A percentile compares a stretch with the other conserved stretches of the same genome.
Evolutionary conservation across 2,888 invertebrate species (phyloP).

Genomic region (Anaspis maculata): DNA sequence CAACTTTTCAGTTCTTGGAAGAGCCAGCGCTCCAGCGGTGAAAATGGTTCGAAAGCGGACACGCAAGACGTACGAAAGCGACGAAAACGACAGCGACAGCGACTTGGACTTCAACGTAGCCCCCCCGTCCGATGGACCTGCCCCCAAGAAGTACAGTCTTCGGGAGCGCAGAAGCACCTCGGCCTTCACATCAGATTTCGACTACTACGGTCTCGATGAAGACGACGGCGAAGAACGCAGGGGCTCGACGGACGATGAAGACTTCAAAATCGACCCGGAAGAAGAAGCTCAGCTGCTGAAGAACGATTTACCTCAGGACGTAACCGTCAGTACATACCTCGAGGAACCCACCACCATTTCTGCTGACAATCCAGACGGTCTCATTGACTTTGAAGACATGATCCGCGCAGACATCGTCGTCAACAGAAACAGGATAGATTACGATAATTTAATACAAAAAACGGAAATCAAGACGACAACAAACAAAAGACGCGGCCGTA

Average conservation of each 20-base stretch:
- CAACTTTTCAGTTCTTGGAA: background rate
- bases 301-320: background rate
- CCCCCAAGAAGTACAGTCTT: slow-evolving; percentile 31
- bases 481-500: slow-evolving; percentile 12
- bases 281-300: background rate
- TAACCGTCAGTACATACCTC: no score
- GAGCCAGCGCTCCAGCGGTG: background rate
- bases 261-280: slow-evolving; percentile 23
- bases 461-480: slow-evolving; percentile 19
- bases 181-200: slow-evolving; percentile 37
- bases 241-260: slow-evolving; percentile 24
- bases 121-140: no score
- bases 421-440: slow-evolving; percentile 29
- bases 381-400: slow-evolving; percentile 33
- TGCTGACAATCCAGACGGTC: slow-evolving; percentile 19
- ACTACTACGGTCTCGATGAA: slow-evolving; percentile 45
- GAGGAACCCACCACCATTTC: no score
- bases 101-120: slow-evolving; percentile 32
- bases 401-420: slow-evolving; percentile 33
- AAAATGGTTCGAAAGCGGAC: slow-evolving; percentile 32
- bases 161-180: slow-evolving; percentile 25
- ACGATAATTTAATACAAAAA: slow-evolving; percentile 29
- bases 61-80: slow-evolving; percentile 23
- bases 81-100: slow-evolving; percentile 33
- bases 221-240: slow-evolving; percentile 39